Base-by-base conservation (phyloP, 1,140 invertebrate species). In the Sitobion miscanthi region DNA sequence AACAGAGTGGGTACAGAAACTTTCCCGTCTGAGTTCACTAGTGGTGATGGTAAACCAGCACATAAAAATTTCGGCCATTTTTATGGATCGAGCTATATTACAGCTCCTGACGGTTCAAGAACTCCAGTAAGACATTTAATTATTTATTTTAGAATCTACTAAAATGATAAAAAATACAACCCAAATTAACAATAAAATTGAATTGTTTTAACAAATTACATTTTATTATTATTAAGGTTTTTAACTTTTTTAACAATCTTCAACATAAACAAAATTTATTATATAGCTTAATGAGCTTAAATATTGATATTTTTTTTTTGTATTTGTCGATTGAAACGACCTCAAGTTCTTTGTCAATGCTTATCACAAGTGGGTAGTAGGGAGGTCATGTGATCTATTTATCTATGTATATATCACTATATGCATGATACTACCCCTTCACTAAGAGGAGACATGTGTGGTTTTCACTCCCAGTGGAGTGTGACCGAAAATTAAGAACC, bases 41-140 rank as follows among this genome's bases (percentile, higher is more conserved):
- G 98, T 4, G 99, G 97, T 3, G 98, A 99, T 96, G 98, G 98
- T 0, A 96, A 97, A 94, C 97, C 97, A 94, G 98, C 99, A 4
- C 99, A 99, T 95, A 98, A 97, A 95, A 97, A 98, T 93, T 99
- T 99, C 95, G 99, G 99, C 1, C 98, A 99, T 95, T 99, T 99
- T 95, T 99, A 99, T 96, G 99, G 99, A 0, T 99, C 99, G 0
- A 98, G 97, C 94, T 99, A 99, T 95, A 96, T 99, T 1, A 97
- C 99, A 83, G 98, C 97, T 30, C 99, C 99, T 0, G 98, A 99
- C 96, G 99, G 99, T 2, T 96, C 96, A 54, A 96, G 99, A 95
- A 99, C 98, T 93, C 98, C 98, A 11, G 97, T 98, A 96, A 95
- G 95, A 94, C 94, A 83, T 87, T 93, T 21, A 62, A 93, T 77